Conservation (phyloP, 53 echinoderm and acorn worm genomes). For the Actinopyga echinites region DNA sequence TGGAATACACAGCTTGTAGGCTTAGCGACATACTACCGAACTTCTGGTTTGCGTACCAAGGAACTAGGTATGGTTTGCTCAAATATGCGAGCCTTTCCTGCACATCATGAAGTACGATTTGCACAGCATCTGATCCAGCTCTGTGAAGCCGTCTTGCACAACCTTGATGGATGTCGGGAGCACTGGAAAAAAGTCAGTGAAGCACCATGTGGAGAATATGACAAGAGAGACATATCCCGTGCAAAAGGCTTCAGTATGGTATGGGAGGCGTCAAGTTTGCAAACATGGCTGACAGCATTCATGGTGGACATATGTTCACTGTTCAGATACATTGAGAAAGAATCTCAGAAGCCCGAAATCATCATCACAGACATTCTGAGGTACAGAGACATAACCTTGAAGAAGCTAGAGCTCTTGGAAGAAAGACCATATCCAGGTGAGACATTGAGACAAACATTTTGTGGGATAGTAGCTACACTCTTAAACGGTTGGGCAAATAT, state of each 20-base stretch:
- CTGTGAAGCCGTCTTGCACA: background rate
- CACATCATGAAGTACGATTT: constrained; percentile 10
- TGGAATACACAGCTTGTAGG: constrained; percentile 8
- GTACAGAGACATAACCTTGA: constrained; percentile 12
- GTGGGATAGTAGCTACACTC: too few species aligned
- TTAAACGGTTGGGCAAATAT: too few species aligned
- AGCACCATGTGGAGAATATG: constrained; percentile 2
- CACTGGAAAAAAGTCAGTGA: background rate
- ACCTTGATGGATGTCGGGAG: constrained; percentile 12
- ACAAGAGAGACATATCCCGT: background rate
- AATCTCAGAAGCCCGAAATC: constrained; percentile 10
- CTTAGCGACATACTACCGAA: background rate
- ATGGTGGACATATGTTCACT: constrained; percentile 9
- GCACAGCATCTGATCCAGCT: constrained; percentile 3
- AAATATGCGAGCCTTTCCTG: background rate
- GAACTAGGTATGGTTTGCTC: background rate
- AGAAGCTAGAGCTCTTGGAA: constrained; percentile 25
- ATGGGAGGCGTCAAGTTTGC: background rate
- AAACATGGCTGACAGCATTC: constrained; percentile 26
- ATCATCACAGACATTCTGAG: constrained; percentile 21
- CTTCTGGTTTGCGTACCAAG: constrained; percentile 12
- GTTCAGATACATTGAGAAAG: constrained; percentile 30
- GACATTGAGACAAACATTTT: background rate
- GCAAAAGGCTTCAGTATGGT: background rate
- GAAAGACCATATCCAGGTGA: constrained; percentile 28